Conservation (phyloP, 2,113 vertebrate genomes). For the Syrmaticus mikado region DNA sequence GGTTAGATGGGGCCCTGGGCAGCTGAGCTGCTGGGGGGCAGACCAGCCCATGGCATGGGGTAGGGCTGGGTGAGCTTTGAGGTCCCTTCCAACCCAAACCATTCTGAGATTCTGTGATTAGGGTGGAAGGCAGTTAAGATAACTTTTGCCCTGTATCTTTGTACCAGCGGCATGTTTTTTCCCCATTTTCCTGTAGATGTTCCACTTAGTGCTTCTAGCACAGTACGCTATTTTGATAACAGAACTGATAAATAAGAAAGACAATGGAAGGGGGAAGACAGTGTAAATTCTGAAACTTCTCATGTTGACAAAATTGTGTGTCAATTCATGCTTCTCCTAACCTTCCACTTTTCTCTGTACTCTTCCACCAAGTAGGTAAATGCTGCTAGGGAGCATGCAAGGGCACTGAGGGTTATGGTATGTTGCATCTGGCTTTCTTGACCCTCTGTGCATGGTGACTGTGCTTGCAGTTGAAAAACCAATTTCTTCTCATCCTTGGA, state of each 20-base stretch:
- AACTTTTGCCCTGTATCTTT: background rate
- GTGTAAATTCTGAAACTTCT: background rate
- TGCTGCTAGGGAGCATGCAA: background rate
- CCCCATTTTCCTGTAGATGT: background rate
- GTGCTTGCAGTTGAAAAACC: background rate
- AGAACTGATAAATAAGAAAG: background rate
- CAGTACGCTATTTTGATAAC: background rate
- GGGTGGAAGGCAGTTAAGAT: background rate
- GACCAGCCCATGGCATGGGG: too few relatives aligned
- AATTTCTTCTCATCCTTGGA: background rate
- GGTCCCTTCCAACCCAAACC: background rate
- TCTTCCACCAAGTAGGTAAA: background rate
- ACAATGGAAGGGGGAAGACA: background rate
- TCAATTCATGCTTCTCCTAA: background rate
- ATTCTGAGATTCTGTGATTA: background rate
- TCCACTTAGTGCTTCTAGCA: background rate
- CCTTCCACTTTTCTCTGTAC: background rate
- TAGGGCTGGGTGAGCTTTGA: too few relatives aligned
- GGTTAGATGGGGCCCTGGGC: too few relatives aligned
- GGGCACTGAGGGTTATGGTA: background rate
- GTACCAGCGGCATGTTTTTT: background rate
- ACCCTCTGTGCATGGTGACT: background rate
- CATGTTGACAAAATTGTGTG: background rate
- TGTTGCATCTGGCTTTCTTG: background rate
- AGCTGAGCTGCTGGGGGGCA: background rate